Percentiles rank a stretch among this genome's conserved stretches.
Evolutionary conservation across 2,888 invertebrate species (phyloP).

Genomic region (Danaus chrysippus): DNA sequence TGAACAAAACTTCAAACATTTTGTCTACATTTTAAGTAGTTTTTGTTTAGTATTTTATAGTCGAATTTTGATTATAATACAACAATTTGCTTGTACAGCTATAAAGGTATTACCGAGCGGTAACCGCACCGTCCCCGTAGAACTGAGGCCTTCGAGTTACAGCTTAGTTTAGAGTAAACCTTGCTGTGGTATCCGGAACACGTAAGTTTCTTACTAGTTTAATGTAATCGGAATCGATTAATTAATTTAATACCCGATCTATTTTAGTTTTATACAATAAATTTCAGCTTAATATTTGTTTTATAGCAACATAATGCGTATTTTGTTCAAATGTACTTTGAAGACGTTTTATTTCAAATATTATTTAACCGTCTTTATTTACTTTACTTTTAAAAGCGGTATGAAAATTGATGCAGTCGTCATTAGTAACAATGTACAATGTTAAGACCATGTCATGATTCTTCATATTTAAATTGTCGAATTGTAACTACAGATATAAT

Average conservation of each 20-base stretch:
- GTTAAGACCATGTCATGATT: too few species aligned
- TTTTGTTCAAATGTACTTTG: too few species aligned
- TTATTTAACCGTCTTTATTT: too few species aligned
- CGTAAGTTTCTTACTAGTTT: slow-evolving; percentile 10
- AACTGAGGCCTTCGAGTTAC: not conserved
- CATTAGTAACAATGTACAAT: too few species aligned
- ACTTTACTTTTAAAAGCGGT: too few species aligned
- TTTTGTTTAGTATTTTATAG: too few species aligned
- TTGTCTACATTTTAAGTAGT: too few species aligned
- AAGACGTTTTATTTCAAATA: too few species aligned
- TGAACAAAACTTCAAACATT: too few species aligned
- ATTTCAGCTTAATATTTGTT: not conserved
- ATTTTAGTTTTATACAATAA: not conserved
- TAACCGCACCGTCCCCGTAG: slow-evolving; percentile 1
- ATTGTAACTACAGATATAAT: too few species aligned
- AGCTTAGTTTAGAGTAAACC: slow-evolving; percentile 1
- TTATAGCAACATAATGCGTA: not conserved
- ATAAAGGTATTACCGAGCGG: not conserved
- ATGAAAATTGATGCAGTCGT: too few species aligned
- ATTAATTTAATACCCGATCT: not conserved
- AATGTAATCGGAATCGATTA: slow-evolving; percentile 8
- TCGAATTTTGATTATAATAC: not conserved
- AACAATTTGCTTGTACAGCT: not conserved
- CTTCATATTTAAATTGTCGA: too few species aligned
- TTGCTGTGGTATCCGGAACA: slow-evolving; percentile 10